Evolutionary conservation across 2,113 vertebrate genomes (phyloP).

Genomic region (Antechinus stuartii): DNA sequence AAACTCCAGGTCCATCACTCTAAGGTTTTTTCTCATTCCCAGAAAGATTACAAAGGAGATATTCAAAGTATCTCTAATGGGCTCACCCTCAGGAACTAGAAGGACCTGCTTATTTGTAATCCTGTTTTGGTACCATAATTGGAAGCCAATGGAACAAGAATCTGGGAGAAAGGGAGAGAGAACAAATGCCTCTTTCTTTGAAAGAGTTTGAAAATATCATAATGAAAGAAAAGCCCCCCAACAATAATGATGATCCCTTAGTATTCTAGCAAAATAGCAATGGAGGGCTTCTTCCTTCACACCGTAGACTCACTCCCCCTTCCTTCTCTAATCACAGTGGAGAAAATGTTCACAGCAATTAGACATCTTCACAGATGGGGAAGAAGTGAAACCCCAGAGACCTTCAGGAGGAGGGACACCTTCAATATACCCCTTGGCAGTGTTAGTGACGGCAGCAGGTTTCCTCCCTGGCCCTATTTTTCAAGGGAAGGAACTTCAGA

Average conservation of each 20-base stretch:
- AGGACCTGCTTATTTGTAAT: not conserved
- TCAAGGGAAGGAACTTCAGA: not conserved
- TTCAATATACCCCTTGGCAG: not conserved
- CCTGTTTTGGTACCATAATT: too few relatives aligned
- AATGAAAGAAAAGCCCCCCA: too few relatives aligned
- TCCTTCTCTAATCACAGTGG: not conserved
- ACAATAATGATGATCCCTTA: not conserved
- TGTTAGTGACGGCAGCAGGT: not conserved
- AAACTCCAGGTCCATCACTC: not conserved
- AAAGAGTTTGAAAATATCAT: not conserved
- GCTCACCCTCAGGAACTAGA: not conserved
- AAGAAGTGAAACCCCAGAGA: conserved; percentile 61
- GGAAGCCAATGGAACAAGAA: not conserved
- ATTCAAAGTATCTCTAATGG: not conserved
- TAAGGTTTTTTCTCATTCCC: not conserved
- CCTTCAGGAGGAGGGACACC: not conserved
- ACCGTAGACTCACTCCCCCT: not conserved
- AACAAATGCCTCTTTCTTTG: too few relatives aligned
- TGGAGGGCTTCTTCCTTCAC: not conserved
- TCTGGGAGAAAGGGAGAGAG: not conserved
- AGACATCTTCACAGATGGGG: conserved; percentile 68
- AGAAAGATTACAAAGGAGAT: not conserved
- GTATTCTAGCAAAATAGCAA: not conserved
- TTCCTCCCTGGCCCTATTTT: not conserved
- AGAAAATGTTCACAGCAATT: conserved; percentile 71